Conservation (phyloP, 2,797 vertebrate genomes). For the Sebastes hopkinsi region DNA sequence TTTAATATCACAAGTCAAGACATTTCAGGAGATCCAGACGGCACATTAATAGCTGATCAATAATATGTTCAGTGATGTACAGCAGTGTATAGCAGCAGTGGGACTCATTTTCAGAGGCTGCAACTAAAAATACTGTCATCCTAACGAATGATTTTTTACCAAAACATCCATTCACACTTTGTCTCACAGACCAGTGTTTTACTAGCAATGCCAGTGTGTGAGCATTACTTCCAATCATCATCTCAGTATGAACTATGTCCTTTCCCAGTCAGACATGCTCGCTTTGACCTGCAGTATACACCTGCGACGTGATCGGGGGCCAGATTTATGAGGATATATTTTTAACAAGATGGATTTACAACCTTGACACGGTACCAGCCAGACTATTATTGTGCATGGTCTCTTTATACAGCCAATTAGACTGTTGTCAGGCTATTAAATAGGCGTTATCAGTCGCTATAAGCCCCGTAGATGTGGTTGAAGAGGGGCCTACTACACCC, state of each 20-base stretch:
- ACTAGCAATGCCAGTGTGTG: background rate
- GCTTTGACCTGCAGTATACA: background rate
- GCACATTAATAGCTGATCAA: slow-evolving; percentile 14
- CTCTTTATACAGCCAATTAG: background rate
- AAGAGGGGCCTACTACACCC: too few species aligned
- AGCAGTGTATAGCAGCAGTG: background rate
- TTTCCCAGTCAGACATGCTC: background rate
- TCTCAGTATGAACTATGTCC: background rate
- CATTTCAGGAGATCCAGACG: background rate
- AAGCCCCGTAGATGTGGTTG: too few species aligned
- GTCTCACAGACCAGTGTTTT: background rate
- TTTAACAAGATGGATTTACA: slow-evolving; percentile 18
- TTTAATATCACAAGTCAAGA: background rate
- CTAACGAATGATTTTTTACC: background rate
- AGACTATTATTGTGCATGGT: background rate
- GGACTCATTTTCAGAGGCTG: background rate
- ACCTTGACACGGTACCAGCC: background rate
- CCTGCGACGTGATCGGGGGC: background rate
- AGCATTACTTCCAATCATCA: background rate
- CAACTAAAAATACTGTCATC: background rate
- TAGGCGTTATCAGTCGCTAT: too few species aligned
- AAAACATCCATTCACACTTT: background rate
- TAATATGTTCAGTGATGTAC: background rate
- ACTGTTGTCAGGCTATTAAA: too few species aligned
- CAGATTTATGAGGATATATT: background rate